These are phyloP conservation scores for Varecia variegata DNA, from an alignment of 2,797 vertebrate genomes.

Conservation along the genomic window DNA sequence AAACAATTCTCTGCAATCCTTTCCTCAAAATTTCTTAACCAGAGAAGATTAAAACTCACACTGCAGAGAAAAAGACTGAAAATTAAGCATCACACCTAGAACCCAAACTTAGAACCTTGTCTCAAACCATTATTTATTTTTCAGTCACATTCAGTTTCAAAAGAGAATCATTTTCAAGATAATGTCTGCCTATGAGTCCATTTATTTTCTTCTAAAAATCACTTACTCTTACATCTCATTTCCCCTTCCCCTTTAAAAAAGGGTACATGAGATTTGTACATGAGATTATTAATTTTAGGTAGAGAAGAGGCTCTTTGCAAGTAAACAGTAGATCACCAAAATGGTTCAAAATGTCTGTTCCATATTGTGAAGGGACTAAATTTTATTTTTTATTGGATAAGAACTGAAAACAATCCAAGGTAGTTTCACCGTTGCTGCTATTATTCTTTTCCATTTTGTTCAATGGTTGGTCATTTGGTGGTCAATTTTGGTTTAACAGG, in stretches of 20 bases:
- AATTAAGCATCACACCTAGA: background rate
- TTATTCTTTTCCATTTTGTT: background rate
- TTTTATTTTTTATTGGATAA: background rate
- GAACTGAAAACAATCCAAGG: background rate
- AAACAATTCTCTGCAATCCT: background rate
- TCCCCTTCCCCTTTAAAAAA: background rate
- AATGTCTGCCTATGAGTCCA: background rate
- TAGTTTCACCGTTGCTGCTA: background rate
- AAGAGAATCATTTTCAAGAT: background rate
- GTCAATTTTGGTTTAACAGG: constrained; percentile 20
- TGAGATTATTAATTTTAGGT: background rate
- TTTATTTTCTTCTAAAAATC: background rate
- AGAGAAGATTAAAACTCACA: background rate
- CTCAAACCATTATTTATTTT: background rate
- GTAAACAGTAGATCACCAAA: background rate
- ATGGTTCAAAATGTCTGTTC: background rate
- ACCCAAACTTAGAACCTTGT: background rate
- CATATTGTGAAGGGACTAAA: background rate
- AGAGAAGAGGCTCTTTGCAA: background rate
- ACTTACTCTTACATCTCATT: background rate
- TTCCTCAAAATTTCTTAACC: background rate
- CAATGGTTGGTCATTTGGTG: background rate
- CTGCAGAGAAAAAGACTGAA: background rate
- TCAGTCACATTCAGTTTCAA: background rate
- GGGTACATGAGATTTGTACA: background rate